These are phyloP conservation scores for Melipona beecheii DNA, from an alignment of 2,888 invertebrate species.

Conservation along the genomic window DNA sequence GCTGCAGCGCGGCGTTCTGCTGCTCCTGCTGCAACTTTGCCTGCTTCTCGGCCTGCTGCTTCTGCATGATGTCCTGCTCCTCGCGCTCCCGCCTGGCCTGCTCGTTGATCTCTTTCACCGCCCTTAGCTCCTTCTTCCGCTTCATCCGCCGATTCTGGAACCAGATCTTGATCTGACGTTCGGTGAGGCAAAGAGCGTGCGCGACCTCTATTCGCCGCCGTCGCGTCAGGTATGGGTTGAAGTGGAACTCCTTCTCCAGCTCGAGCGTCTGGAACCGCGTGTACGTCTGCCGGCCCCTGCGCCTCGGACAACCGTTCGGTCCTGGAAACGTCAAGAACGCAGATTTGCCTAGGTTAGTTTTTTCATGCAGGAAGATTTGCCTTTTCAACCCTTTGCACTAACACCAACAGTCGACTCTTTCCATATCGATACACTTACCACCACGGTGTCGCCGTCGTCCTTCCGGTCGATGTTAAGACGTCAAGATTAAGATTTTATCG, in stretches of 20 bases:
- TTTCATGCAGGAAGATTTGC: slow-evolving; percentile 46
- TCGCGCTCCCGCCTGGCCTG: slow-evolving; percentile 95
- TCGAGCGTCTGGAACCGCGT: slow-evolving; percentile 99
- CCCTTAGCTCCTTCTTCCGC: slow-evolving; percentile 96
- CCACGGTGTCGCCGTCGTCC: not conserved
- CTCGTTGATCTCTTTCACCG: slow-evolving; percentile 97
- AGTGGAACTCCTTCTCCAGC: slow-evolving; percentile 99
- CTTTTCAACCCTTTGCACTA: slow-evolving; percentile 51
- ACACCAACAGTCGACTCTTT: slow-evolving; percentile 46
- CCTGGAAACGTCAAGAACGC: slow-evolving; percentile 87
- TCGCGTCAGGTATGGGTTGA: slow-evolving; percentile 98
- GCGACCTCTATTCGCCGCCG: slow-evolving; percentile 98
- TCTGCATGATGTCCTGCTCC: slow-evolving; percentile 96
- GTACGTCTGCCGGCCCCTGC: slow-evolving; percentile 98
- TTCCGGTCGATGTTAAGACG: not conserved
- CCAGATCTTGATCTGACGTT: slow-evolving; percentile 98
- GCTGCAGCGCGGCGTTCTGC: slow-evolving; percentile 88
- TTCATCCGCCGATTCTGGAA: slow-evolving; percentile 99
- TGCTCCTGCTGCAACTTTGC: slow-evolving; percentile 91
- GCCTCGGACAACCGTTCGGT: slow-evolving; percentile 97
- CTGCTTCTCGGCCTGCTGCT: slow-evolving; percentile 94
- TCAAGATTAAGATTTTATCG: not conserved
- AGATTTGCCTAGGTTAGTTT: slow-evolving; percentile 64
- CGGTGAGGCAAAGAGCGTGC: slow-evolving; percentile 97
- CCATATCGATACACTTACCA: slow-evolving; percentile 31